Conservation (phyloP, 1,140 invertebrate genomes). For the Hypsibius dujardini region DNA sequence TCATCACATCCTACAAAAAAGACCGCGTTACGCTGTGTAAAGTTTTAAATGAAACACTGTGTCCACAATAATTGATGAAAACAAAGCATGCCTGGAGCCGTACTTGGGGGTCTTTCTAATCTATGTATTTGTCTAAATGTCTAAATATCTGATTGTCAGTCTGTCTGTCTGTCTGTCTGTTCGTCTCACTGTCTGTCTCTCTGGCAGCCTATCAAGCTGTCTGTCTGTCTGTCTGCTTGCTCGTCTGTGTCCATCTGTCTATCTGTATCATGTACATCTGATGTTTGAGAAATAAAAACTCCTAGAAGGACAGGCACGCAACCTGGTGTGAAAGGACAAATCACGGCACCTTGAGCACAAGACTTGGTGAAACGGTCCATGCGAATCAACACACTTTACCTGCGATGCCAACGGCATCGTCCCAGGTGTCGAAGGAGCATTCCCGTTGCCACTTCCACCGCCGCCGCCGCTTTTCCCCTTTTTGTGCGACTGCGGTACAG, state of each 20-base stretch:
- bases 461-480: slow-evolving; percentile 3
- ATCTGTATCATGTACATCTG: no score
- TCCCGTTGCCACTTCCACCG: no score
- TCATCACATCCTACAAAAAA: slow-evolving; percentile 77
- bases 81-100: not conserved
- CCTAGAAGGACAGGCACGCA: not conserved
- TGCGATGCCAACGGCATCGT: not conserved
- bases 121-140: no score
- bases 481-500: not conserved
- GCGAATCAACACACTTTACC: slow-evolving; percentile 4
- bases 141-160: no score
- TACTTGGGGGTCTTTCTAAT: not conserved
- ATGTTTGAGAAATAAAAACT: no score
- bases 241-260: no score
- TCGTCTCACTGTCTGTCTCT: no score
- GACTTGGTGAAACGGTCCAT: not conserved
- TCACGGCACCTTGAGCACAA: not conserved
- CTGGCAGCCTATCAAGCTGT: no score
- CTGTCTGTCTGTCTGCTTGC: no score
- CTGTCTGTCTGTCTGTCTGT: no score
- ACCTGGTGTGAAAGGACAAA: not conserved
- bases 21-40: not conserved
- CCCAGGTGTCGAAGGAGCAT: not conserved
- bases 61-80: not conserved
- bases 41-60: not conserved